phyloP scores from a whole-genome alignment of 2,888 invertebrate genomes.

The Imbricaverruca yamaguchii region DNA sequence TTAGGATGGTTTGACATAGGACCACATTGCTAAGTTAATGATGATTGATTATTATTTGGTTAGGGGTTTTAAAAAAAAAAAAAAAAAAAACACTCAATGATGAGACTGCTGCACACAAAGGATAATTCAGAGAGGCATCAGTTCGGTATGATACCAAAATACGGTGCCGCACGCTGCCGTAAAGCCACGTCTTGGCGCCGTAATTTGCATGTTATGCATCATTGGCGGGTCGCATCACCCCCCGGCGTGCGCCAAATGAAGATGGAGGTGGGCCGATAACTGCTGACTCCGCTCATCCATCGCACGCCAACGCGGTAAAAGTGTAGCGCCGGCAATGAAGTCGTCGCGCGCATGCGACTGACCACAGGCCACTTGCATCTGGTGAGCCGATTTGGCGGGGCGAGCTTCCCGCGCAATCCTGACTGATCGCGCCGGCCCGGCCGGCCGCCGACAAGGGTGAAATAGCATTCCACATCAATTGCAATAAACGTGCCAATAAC shows the following conservation, averaged over 20 bases:
- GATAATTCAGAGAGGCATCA: too few relatives aligned
- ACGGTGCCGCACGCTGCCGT: too few relatives aligned
- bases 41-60: too few relatives aligned
- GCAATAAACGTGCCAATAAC: not conserved
- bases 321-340: not conserved
- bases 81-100: too few relatives aligned
- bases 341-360: not conserved
- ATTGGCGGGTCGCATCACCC: not conserved
- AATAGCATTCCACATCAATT: not conserved
- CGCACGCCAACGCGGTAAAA: not conserved
- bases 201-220: not conserved
- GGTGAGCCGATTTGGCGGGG: not conserved
- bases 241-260: not conserved
- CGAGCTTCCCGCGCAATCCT: not conserved
- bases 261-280: not conserved
- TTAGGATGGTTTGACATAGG: too few relatives aligned
- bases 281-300: not conserved
- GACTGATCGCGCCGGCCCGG: not conserved
- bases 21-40: too few relatives aligned
- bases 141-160: not conserved
- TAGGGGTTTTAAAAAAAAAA: too few relatives aligned
- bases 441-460: not conserved
- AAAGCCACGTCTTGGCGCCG: not conserved
- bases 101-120: too few relatives aligned
- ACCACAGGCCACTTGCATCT: not conserved